Conservation (phyloP, 2,113 vertebrate genomes). For the Trachemys scripta region DNA sequence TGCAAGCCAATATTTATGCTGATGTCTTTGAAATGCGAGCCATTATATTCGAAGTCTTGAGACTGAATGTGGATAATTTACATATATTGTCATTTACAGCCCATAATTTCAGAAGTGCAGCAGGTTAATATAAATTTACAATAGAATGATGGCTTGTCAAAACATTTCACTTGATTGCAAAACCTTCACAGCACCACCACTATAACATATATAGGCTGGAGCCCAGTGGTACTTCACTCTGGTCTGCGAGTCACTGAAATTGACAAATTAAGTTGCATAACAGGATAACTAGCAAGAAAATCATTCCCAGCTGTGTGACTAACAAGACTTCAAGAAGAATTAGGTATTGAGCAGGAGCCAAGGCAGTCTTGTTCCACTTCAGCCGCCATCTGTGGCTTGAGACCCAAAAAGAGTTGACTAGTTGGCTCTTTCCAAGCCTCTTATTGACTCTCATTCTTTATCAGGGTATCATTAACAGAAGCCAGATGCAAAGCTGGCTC, state of each 20-base stretch:
- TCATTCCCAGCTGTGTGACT: not conserved
- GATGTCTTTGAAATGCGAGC: not conserved
- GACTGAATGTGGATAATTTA: constrained; percentile 25
- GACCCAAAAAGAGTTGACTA: not conserved
- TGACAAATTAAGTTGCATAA: not conserved
- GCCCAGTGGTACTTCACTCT: not conserved
- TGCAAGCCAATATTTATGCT: not conserved
- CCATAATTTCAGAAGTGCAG: not conserved
- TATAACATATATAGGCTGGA: not conserved
- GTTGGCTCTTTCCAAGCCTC: not conserved
- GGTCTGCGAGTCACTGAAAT: not conserved
- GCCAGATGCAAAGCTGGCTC: not conserved
- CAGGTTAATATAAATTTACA: not conserved
- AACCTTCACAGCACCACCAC: not conserved
- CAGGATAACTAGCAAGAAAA: not conserved
- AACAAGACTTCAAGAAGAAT: not conserved
- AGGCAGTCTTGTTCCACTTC: not conserved
- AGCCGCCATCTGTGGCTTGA: not conserved
- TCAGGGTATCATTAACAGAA: not conserved
- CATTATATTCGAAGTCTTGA: not conserved
- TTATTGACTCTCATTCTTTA: not conserved
- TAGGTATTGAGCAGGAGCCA: not conserved
- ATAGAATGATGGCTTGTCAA: not conserved
- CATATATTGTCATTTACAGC: constrained; percentile 32
- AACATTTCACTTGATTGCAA: constrained; percentile 20